Evolutionary conservation across 92 coral and sea anemone species (phyloP), one percentile per base, ranked within the genome.

Genomic region (Ricordea florida): DNA sequence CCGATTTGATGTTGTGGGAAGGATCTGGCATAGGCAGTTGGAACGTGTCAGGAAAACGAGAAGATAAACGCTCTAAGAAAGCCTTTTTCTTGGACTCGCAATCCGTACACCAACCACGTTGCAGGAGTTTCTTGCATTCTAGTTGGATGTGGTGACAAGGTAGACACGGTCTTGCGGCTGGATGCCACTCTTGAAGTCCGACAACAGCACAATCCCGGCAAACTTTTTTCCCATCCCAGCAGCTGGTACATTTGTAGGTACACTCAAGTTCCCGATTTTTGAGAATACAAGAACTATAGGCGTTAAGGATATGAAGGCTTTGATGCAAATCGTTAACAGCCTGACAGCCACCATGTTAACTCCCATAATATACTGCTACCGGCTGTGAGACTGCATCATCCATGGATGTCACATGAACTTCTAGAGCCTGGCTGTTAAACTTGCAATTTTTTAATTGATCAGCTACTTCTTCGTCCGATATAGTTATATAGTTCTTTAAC

Each of bases 111-210:
- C 87, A 73, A 16, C 81, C 76, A 72, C 53, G 56, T 13, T 73
- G 82, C 50, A 74, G 23, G 46, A 82, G 71, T 36, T 37, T 74
- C 66, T 21, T 27, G 58, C 88, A 82, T 57, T 38, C 77, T 66
- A 29, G 22, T 24, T 74, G 45, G 27, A 6, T 41, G 57, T 57
- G 56, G 55, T 73, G 62, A 38, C 78, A 74, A 36, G 32, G 88
- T 61, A 82, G 24, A 57, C 88, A 82, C 20, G 88, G 82, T 48
- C 88, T 82, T 33, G 78, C 11, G 25, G 72, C 78, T 34, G 78
- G 88, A 58, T 74, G 88, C 77, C 88, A 82, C 47, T 82, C 88
- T 73, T 51, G 16, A 38, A 73, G 72, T 57, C 82, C 70, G 14
- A 65, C 24, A 73, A 72, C 40, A 29, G 55, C 40, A 74, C 88